Percentiles rank a stretch among this genome's conserved stretches.
These are phyloP conservation scores for Cassiopea andromeda DNA, from an alignment of 30 jellyfish, hydroid and myxozoan genomes.

Conservation along the genomic window DNA sequence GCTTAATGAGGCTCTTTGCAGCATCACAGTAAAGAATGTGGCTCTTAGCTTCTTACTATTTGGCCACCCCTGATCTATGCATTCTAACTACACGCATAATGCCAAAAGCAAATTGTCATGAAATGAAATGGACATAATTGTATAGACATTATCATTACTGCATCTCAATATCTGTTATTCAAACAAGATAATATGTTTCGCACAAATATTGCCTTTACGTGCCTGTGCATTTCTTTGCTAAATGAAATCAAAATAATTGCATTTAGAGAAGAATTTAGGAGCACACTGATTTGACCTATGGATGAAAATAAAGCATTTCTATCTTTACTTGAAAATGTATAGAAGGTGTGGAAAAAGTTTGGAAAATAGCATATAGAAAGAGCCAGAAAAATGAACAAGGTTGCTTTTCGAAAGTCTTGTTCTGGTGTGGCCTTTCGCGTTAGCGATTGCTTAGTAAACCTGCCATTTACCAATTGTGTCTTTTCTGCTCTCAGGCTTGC, in stretches of 20 bases:
- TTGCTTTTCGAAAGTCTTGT: constrained; percentile 6
- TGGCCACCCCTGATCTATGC: no score
- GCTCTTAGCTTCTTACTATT: no score
- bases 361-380: background rate
- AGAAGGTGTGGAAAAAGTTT: background rate
- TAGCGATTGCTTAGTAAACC: background rate
- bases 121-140: no score
- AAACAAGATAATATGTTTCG: background rate
- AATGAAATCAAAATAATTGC: background rate
- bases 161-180: no score
- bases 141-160: no score
- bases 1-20: no score
- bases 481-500: background rate
- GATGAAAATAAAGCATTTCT: background rate
- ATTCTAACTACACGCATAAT: no score
- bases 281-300: background rate
- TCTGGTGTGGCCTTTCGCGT: background rate
- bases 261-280: constrained; percentile 2
- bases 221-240: background rate
- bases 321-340: background rate
- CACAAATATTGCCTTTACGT: background rate
- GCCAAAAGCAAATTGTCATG: no score
- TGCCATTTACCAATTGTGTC: background rate
- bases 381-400: background rate
- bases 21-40: no score